Conservation (phyloP, 2,113 vertebrate species). For the Blennius ocellaris region DNA sequence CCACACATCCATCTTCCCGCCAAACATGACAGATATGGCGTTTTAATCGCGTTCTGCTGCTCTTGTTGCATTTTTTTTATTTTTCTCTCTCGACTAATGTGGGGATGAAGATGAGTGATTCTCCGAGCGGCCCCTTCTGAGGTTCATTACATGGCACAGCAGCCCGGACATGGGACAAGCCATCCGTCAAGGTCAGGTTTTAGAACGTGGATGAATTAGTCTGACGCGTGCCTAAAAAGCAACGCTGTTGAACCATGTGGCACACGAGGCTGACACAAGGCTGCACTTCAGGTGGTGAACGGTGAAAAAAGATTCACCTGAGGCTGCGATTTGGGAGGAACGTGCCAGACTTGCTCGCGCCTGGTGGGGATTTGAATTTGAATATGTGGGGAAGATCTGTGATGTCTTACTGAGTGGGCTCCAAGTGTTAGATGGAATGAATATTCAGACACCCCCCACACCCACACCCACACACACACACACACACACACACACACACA, state of each 20-base stretch:
- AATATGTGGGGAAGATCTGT: conserved; percentile 49
- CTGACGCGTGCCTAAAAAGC: conserved; percentile 6
- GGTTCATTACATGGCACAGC: conserved; percentile 12
- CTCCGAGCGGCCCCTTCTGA: conserved; percentile 43
- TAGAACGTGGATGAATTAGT: conserved; percentile 11
- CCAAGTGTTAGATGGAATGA: conserved; percentile 63
- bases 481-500: conserved; percentile 39
- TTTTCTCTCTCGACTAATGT: conserved; percentile 66
- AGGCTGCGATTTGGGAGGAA: conserved; percentile 31
- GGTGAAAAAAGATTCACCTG: conserved; percentile 35
- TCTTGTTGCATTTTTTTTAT: conserved; percentile 70
- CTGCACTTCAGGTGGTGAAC: conserved; percentile 16
- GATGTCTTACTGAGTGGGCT: conserved; percentile 50
- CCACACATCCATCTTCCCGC: conserved; percentile 71
- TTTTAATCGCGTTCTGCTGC: conserved; percentile 77
- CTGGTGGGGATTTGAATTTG: conserved; percentile 37
- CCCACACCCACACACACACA: conserved; percentile 43
- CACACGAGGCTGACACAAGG: neutral
- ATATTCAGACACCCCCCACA: conserved; percentile 68
- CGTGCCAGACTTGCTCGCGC: conserved; percentile 31
- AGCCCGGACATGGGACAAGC: conserved; percentile 4
- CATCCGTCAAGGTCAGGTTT: conserved; percentile 37
- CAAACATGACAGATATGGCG: conserved; percentile 80
- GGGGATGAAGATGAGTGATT: conserved; percentile 82
- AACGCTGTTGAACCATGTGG: neutral